Evolutionary conservation across 1,140 invertebrate species (phyloP).

Genomic region (Hetaerina americana): DNA sequence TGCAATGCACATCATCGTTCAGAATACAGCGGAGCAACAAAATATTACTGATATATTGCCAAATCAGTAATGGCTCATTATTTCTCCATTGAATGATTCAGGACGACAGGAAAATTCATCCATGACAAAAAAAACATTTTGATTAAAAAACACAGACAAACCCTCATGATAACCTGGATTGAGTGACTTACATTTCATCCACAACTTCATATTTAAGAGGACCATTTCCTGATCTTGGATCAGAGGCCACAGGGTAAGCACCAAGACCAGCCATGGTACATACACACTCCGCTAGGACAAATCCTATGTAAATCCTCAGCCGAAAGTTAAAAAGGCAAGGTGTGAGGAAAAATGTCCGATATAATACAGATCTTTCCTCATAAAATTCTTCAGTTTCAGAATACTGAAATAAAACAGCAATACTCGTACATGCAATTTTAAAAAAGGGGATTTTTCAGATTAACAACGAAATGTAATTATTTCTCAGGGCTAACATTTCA

Average conservation of each 20-base stretch:
- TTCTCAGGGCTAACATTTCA: no score
- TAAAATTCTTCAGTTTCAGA: slow-evolving; percentile 51
- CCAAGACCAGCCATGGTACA: slow-evolving; percentile 82
- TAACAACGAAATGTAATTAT: background rate
- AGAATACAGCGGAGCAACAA: no score
- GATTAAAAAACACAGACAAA: no score
- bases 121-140: no score
- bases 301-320: slow-evolving; percentile 77
- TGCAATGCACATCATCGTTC: no score
- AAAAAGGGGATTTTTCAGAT: background rate
- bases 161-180: no score
- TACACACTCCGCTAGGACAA: slow-evolving; percentile 81
- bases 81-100: no score
- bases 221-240: slow-evolving; percentile 63
- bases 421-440: background rate
- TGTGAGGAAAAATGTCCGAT: slow-evolving; percentile 71
- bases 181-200: slow-evolving; percentile 24
- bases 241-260: slow-evolving; percentile 63
- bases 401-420: slow-evolving; percentile 44
- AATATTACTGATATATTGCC: no score
- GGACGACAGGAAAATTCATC: no score
- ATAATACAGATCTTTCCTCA: slow-evolving; percentile 48
- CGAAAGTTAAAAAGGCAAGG: slow-evolving; percentile 78
- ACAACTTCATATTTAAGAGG: slow-evolving; percentile 44
- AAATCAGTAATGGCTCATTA: no score